Percentiles rank a stretch among this genome's conserved stretches.
These are phyloP conservation scores for Drosophila oshimai DNA, from an alignment of 1,140 invertebrate species.

Conservation along the genomic window DNA sequence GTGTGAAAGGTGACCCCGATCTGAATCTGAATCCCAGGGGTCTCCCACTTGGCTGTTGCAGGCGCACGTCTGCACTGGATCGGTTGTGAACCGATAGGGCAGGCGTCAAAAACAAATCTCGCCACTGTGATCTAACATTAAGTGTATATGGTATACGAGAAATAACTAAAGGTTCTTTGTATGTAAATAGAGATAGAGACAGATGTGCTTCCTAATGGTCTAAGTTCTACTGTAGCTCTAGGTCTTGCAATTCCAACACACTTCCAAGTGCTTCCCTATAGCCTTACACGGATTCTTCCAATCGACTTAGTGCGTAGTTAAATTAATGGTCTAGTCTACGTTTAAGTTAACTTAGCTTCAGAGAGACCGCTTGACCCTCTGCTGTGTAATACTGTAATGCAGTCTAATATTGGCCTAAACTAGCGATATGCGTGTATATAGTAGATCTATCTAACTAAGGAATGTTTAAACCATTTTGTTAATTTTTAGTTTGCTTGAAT, in stretches of 20 bases:
- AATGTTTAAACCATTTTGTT: conserved; percentile 71
- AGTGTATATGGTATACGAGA: conserved; percentile 46
- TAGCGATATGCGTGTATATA: conserved; percentile 44
- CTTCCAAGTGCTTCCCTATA: conserved; percentile 74
- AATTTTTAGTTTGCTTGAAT: conserved; percentile 74
- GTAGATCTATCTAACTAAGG: conserved; percentile 32
- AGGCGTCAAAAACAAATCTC: conserved; percentile 73
- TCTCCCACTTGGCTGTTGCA: conserved; percentile 56
- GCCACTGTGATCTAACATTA: conserved; percentile 74
- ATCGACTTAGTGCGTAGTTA: conserved; percentile 57
- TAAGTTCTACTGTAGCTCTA: conserved; percentile 42
- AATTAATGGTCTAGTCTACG: conserved; percentile 77
- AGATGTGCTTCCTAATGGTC: conserved; percentile 74
- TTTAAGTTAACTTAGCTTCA: conserved; percentile 49
- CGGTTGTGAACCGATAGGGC: conserved; percentile 61
- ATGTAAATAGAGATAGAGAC: conserved; percentile 30
- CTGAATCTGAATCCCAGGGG: not conserved
- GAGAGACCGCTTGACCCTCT: conserved; percentile 28
- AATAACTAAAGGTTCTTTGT: conserved; percentile 51
- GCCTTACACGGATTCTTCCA: conserved; percentile 51
- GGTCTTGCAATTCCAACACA: conserved; percentile 64
- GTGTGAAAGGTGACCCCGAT: not conserved
- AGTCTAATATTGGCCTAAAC: conserved; percentile 38
- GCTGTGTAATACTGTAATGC: conserved; percentile 46
- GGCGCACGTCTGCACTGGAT: conserved; percentile 48